Evolutionary conservation across 2,888 invertebrate species (phyloP), one percentile per base, ranked within the genome.

Genomic region (Hoplodrina ambigua): DNA sequence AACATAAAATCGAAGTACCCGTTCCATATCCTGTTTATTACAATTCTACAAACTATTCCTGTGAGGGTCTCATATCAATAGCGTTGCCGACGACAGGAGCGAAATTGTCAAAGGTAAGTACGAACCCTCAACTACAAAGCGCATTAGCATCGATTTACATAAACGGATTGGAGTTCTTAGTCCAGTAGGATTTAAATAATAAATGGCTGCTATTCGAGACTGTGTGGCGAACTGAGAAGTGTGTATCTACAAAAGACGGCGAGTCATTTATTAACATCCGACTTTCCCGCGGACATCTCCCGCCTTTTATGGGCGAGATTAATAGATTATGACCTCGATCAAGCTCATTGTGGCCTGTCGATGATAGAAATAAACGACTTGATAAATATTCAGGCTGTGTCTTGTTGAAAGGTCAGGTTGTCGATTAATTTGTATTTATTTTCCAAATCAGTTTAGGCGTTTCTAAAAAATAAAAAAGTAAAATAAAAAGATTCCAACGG

Each of bases 61-160:
- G 6, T 49, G 56, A 49, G 15, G n/a, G 11, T n/a, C 30, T 59
- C 55, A 55, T 74, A 79, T 66, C 70, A 74, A 80, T 44, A 55
- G 7, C 19, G 13, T 62, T 52, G n/a, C 62, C 20, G 54, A 20
- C 59, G 15, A 25, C 49, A 46, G 53, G 53, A 41, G 59, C 65
- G 10, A 64, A 74, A 78, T 80, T 74, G 62, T 74, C 66, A 75
- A 76, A 60, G 78, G 70, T 65, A 78, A 84, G 69, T 80, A 81
- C 77, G 75, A 85, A 80, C 74, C 86, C 86, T 77, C 78, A 86
- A 88, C 87, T 87, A 86, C 86, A 86, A 88, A 86, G 83, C 78
- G 84, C 80, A 90, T 92, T 92, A 90, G 81, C 91, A 91, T 93
- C 85, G 85, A 93, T 94, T 93, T 92, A 90, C 92, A 92, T 93